Conservation (phyloP, 2,113 vertebrate species). For the Mormyrus lacerda region DNA sequence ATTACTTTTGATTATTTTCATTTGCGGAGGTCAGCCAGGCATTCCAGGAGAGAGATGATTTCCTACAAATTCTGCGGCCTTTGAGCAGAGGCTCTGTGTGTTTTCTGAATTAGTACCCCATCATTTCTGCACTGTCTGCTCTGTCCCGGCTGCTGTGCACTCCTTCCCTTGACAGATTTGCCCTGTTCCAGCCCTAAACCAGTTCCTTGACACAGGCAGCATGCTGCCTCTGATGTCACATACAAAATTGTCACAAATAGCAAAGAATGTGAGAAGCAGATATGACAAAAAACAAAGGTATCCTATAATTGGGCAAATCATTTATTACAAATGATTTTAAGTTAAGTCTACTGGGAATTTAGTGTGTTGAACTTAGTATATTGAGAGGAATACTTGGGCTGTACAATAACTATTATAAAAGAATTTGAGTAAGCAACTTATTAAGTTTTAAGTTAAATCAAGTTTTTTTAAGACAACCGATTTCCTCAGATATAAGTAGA, state of each 20-base stretch:
- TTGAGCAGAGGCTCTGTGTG: constrained; percentile 51
- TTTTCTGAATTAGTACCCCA: constrained; percentile 67
- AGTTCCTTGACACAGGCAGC: background rate
- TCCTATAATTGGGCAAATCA: background rate
- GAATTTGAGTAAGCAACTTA: background rate
- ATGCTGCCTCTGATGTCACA: background rate
- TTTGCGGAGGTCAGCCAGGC: constrained; percentile 90
- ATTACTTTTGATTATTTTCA: constrained; percentile 99
- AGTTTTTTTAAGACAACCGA: background rate
- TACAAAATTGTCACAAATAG: background rate
- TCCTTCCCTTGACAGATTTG: background rate
- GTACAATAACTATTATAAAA: background rate
- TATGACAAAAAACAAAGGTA: background rate
- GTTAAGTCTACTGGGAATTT: background rate
- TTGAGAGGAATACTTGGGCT: background rate
- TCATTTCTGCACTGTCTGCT: constrained; percentile 55
- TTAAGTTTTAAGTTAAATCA: background rate
- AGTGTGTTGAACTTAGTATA: background rate
- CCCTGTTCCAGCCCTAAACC: background rate
- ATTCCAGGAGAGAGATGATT: constrained; percentile 78
- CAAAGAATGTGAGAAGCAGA: background rate
- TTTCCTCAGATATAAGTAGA: background rate
- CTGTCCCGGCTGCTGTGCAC: constrained; percentile 30
- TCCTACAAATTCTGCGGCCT: constrained; percentile 70
- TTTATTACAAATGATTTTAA: background rate